Conservation (phyloP, 2,113 vertebrate genomes). For the Zosterops borbonicus region DNA sequence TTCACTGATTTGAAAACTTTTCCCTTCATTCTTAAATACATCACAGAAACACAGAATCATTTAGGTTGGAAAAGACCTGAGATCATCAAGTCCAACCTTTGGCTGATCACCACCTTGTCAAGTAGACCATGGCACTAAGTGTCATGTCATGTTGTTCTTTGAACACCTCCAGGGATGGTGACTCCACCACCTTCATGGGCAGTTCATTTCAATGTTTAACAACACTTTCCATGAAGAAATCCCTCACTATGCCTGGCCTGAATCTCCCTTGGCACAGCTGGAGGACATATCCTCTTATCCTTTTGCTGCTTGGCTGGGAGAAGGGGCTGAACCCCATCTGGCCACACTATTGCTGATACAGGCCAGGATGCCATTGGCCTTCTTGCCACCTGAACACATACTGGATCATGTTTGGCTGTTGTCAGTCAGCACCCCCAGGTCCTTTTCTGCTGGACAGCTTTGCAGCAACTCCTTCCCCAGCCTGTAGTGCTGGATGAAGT, state of each 20-base stretch:
- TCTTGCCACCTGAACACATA: background rate
- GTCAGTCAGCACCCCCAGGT: background rate
- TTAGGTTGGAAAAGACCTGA: background rate
- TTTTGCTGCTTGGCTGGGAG: background rate
- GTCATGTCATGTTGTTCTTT: rapidly evolving
- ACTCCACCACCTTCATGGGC: background rate
- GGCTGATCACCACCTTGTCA: background rate
- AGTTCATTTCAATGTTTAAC: background rate
- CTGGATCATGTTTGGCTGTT: background rate
- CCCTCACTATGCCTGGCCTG: background rate
- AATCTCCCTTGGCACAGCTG: background rate
- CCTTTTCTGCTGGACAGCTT: background rate
- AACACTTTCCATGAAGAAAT: background rate
- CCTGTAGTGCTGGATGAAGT: rapidly evolving
- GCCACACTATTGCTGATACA: background rate
- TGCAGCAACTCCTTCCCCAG: rapidly evolving
- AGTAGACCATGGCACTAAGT: background rate
- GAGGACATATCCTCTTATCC: background rate
- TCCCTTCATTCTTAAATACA: background rate
- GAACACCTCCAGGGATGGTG: background rate
- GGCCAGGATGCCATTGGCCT: background rate
- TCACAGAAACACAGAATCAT: background rate
- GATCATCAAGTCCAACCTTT: background rate
- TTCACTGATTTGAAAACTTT: background rate
- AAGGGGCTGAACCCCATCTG: background rate